Evolutionary conservation across 2,888 invertebrate species (phyloP), one percentile per base, ranked within the genome.

Genomic region (Xiphydria camelus): DNA sequence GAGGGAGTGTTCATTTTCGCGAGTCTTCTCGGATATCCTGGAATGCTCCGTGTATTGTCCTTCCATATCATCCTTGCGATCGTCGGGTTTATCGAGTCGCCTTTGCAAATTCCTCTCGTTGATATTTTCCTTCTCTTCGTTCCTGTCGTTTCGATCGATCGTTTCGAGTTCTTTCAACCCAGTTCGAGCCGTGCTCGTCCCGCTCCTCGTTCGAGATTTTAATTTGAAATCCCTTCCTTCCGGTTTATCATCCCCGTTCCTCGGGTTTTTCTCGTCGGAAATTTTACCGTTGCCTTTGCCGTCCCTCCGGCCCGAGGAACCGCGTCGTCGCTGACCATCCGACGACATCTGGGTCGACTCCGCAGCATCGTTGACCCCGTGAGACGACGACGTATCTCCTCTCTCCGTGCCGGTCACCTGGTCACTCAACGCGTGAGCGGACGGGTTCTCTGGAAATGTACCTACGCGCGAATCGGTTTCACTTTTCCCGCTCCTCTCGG

Each of bases 341-440:
- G 23, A 23, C n/a, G 7, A 23, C 23, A 23, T 23, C n/a, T n/a
- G 7, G 7, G 23, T n/a, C n/a, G n/a, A 23, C n/a, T n/a, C 23
- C 23, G 23, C 23, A 23, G n/a, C 23, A n/a, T 23, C 23, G 23
- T 7, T n/a, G n/a, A 23, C n/a, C 23, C n/a, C 23, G n/a, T n/a
- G 7, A 7, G 7, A 7, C 23, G n/a, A 7, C 23, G 61, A 37
- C 31, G 54, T 31, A 42, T 50, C 55, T 58, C 55, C 59, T 60
- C 43, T 49, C 47, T 54, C 52, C n/a, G 12, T 14, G 29, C 7
- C 15, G 29, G 12, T 29, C 12, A 5, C 14, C 29, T 9, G 29
- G 15, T 14, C 29, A 6, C 29, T 12, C 12, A 35, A 42, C 4
- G 61, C 62, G 61, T 62, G 59, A 65, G 62, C 61, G 62, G 62